These are phyloP conservation scores for Calosoma granatense DNA, from an alignment of 1,140 invertebrate species.

Conservation along the genomic window DNA sequence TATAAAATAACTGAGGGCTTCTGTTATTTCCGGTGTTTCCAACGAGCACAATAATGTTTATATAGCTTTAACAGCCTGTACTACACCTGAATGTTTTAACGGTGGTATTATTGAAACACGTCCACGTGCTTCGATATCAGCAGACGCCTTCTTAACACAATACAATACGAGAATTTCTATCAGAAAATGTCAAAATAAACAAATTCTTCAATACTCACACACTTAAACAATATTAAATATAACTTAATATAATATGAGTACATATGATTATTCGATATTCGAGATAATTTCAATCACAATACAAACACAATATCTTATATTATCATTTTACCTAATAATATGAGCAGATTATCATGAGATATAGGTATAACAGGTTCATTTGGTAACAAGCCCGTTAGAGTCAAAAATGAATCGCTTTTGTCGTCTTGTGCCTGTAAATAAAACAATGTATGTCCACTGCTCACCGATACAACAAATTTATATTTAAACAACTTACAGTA, in stretches of 20 bases:
- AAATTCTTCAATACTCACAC: conserved; percentile 7
- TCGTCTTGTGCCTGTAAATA: conserved; percentile 55
- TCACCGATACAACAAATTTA: conserved; percentile 8
- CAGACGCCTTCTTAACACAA: conserved; percentile 53
- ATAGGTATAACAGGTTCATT: conserved; percentile 59
- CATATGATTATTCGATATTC: too few species aligned
- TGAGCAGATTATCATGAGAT: conserved; percentile 66
- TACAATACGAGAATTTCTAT: conserved; percentile 71
- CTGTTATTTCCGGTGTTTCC: conserved; percentile 74
- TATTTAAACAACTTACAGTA: conserved; percentile 44
- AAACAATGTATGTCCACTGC: too few species aligned
- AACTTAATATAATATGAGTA: too few species aligned
- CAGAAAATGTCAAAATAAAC: conserved; percentile 13
- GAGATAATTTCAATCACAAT: not conserved
- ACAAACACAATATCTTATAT: too few species aligned
- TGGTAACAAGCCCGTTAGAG: conserved; percentile 64
- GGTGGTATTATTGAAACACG: conserved; percentile 34
- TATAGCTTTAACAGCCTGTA: conserved; percentile 86
- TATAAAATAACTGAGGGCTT: conserved; percentile 60
- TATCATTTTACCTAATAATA: conserved; percentile 55
- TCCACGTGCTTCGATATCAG: conserved; percentile 41
- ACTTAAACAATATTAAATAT: not conserved
- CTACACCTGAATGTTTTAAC: conserved; percentile 50
- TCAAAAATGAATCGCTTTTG: conserved; percentile 54
- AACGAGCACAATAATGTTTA: conserved; percentile 78